Evolutionary conservation across 2,113 vertebrate genomes (phyloP).

Genomic region (Cheilinus undulatus): DNA sequence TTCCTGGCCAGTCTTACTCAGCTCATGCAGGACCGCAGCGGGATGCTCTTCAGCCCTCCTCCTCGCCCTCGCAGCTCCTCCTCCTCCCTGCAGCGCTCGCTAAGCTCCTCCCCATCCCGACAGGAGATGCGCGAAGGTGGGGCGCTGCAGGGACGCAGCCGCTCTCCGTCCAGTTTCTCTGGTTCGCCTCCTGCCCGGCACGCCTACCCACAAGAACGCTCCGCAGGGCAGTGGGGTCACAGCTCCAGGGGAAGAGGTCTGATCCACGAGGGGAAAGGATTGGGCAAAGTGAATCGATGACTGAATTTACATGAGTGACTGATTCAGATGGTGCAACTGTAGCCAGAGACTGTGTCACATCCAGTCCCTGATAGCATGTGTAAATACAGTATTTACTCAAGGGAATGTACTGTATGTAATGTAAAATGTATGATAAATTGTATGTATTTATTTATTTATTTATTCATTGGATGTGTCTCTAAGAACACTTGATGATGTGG

Average conservation of each 20-base stretch:
- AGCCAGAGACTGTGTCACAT: slow-evolving; percentile 48
- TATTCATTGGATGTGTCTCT: slow-evolving; percentile 68
- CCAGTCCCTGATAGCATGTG: slow-evolving; percentile 76
- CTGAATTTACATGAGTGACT: slow-evolving; percentile 48
- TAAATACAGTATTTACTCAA: slow-evolving; percentile 81
- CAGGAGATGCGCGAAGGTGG: slow-evolving; percentile 86
- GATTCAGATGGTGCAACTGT: slow-evolving; percentile 30
- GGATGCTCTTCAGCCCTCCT: slow-evolving; percentile 90
- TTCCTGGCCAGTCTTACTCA: slow-evolving; percentile 95
- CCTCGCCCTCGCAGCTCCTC: slow-evolving; percentile 90
- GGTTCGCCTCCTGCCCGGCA: slow-evolving; percentile 92
- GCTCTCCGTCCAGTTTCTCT: slow-evolving; percentile 91
- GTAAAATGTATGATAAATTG: slow-evolving; percentile 84
- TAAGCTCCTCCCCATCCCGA: slow-evolving; percentile 94
- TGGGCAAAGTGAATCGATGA: slow-evolving; percentile 93
- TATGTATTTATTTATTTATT: slow-evolving; percentile 84
- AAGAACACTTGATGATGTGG: slow-evolving; percentile 70
- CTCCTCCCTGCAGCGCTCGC: slow-evolving; percentile 91
- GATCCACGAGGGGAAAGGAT: slow-evolving; percentile 87
- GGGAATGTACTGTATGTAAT: slow-evolving; percentile 86
- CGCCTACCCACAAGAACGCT: slow-evolving; percentile 88
- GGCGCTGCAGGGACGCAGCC: slow-evolving; percentile 88
- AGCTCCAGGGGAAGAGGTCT: slow-evolving; percentile 74
- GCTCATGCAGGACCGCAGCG: slow-evolving; percentile 92
- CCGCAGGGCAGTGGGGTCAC: slow-evolving; percentile 83